Conservation (phyloP, 2,113 vertebrate genomes). For the Neoarius graeffei region DNA sequence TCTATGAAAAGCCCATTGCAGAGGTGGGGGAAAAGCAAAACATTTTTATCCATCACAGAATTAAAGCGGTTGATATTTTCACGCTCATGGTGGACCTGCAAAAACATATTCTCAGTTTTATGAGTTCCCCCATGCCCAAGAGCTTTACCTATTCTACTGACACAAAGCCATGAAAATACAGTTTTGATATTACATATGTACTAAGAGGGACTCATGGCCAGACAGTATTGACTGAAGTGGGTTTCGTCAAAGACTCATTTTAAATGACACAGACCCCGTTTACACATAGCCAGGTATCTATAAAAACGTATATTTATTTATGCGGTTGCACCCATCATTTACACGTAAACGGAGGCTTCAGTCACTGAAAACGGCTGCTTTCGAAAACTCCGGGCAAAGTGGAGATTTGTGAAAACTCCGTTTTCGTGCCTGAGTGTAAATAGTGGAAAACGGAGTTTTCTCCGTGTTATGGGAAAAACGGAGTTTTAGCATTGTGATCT, state of each 20-base stretch:
- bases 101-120: not conserved
- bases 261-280: not conserved
- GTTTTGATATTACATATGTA: not conserved
- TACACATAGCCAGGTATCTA: too few relatives aligned
- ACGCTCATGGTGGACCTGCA: not conserved
- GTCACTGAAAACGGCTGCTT: too few relatives aligned
- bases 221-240: not conserved
- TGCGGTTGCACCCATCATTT: too few relatives aligned
- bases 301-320: too few relatives aligned
- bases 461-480: too few relatives aligned
- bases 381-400: too few relatives aligned
- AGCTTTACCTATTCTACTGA: not conserved
- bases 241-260: not conserved
- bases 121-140: not conserved
- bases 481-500: too few relatives aligned
- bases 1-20: constrained; percentile 92
- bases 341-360: too few relatives aligned
- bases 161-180: not conserved
- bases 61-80: not conserved
- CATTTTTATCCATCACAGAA: not conserved
- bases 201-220: not conserved
- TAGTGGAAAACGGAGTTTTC: too few relatives aligned
- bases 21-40: constrained; percentile 77
- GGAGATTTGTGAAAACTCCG: too few relatives aligned
- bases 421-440: too few relatives aligned